Base-by-base conservation (phyloP, 2,888 invertebrate genomes). In the Megalurothrips usitatus region DNA sequence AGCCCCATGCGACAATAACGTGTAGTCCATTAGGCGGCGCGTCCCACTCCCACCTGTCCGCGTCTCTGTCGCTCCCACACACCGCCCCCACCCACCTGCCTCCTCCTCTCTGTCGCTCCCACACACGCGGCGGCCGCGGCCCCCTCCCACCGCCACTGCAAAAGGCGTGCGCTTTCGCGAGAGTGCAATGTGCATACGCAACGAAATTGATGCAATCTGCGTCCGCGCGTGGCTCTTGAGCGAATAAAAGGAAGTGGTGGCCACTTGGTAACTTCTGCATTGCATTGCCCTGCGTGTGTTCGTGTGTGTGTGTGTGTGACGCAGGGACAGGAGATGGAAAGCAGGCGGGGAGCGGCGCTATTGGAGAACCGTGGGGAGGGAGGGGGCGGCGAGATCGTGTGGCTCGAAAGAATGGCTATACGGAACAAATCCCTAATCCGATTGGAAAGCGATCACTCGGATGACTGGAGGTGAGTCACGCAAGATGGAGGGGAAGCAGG, bases 401-500 rank as follows among this genome's bases (percentile, higher is more conserved):
- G 23, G 68, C 11, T 26, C 26, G 26, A 26, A 23, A 26, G 68
- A 26, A 23, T 12, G 68, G 23, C 34, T 43, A 6, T 4, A 43
- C 34, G 68, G 68, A 75, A 75, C 68, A 26, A 75, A 75, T 75
- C 68, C 68, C 12, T 75, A 75, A 75, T 75, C 68, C 68, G 23
- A 75, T 75, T 26, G 68, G 68, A 75, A 75, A 75, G 68, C 68
- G 68, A 75, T 75, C 68, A 26, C 23, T 26, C 68, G 68, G 26
- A 75, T 75, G 68, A 75, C 68, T 75, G 26, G 26, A 75, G 68
- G 68, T 75, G 68, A 75, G 68, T 26, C 68, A 26, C 68, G 26
- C 68, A 26, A 75, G 58, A 58, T 58, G 58, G n/a, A 14, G 58
- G 34, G 34, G 34, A n/a, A n/a, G n/a, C n/a, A n/a, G n/a, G n/a